phyloP scores from a whole-genome alignment of 2,888 invertebrate genomes.

The Steromphala cineraria region DNA sequence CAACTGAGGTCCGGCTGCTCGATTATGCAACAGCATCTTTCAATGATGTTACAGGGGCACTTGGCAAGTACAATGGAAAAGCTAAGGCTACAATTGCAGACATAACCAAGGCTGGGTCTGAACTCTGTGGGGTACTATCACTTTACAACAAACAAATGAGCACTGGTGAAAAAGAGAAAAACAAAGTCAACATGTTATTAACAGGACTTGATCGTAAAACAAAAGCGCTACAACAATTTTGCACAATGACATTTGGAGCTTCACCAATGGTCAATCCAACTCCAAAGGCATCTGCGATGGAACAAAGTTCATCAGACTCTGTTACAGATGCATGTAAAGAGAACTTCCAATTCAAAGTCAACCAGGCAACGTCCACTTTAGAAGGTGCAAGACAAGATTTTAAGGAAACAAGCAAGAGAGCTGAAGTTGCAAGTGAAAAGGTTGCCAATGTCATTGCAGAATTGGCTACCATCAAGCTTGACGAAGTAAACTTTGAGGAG shows the following conservation, averaged over 20 bases:
- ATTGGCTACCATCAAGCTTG: not conserved
- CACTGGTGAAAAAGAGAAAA: not conserved
- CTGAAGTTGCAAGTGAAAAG: conserved; percentile 78
- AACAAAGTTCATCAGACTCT: not conserved
- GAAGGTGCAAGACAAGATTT: not conserved
- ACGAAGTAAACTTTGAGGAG: not conserved
- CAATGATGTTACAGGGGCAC: not conserved
- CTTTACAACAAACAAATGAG: not conserved
- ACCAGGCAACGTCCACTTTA: not conserved
- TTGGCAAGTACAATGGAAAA: not conserved
- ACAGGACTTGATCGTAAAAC: not conserved
- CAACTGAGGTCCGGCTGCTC: not conserved
- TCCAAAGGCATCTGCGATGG: not conserved
- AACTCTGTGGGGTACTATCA: not conserved
- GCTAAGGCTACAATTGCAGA: not conserved
- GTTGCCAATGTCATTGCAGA: conserved; percentile 81
- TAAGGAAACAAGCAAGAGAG: conserved; percentile 6
- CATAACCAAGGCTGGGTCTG: not conserved
- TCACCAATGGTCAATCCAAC: not conserved
- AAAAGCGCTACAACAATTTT: not conserved
- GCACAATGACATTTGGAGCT: not conserved
- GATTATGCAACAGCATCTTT: not conserved
- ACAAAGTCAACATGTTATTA: not conserved
- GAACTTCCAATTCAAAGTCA: not conserved
- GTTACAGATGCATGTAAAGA: not conserved